Evolutionary conservation across 2,113 vertebrate genomes (phyloP).

Genomic region (Ivindomyrus marchei): DNA sequence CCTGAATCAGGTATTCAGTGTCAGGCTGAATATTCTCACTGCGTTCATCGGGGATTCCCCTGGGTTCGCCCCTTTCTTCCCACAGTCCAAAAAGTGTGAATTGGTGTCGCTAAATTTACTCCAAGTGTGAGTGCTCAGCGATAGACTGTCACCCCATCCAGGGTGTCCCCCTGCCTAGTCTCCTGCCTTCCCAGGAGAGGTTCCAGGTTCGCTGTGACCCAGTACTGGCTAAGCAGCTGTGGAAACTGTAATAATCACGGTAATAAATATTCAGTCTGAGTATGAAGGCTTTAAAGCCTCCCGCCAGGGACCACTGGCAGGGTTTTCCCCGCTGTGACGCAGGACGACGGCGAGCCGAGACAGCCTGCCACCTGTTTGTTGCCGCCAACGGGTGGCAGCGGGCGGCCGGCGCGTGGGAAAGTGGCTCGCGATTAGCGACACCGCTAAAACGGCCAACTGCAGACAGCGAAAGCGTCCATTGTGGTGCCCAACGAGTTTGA

Average conservation of each 20-base stretch:
- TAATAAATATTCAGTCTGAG: background rate
- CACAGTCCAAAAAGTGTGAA: background rate
- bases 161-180: background rate
- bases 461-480: background rate
- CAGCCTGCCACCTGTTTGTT: background rate
- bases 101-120: background rate
- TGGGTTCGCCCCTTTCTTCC: background rate
- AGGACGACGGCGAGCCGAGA: background rate
- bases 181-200: background rate
- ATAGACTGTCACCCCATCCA: background rate
- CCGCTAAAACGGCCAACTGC: background rate
- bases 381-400: background rate
- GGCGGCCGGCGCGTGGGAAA: background rate
- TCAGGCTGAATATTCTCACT: background rate
- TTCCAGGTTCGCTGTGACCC: background rate
- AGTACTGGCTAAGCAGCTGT: background rate
- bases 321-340: background rate
- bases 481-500: background rate
- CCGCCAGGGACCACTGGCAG: background rate
- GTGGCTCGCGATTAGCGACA: background rate
- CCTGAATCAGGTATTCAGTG: background rate
- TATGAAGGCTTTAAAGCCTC: background rate
- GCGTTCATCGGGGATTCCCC: background rate
- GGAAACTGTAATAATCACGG: background rate
- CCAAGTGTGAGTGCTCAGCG: background rate